Conservation (phyloP, 2,113 vertebrate species). For the Lathamus discolor region DNA sequence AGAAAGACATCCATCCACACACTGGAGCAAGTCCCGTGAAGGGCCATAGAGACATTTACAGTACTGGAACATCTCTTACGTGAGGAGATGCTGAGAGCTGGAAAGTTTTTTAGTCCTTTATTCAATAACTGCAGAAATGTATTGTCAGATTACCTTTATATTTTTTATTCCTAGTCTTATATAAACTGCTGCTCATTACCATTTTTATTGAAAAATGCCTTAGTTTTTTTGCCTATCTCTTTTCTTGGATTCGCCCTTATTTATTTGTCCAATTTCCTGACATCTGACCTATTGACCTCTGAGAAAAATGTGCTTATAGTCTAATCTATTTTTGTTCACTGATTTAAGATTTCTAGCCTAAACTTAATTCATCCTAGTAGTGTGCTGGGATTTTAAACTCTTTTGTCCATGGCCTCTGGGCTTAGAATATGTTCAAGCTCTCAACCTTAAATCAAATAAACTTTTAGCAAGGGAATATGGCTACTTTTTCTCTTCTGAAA, state of each 20-base stretch:
- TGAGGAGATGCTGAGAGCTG: background rate
- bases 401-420: background rate
- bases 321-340: slow-evolving; percentile 46
- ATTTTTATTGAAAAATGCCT: slow-evolving; percentile 73
- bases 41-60: background rate
- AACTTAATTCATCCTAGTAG: slow-evolving; percentile 16
- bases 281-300: slow-evolving; percentile 49
- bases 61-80: background rate
- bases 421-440: slow-evolving; percentile 19
- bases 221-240: slow-evolving; percentile 48
- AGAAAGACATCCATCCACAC: background rate
- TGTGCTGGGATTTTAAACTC: slow-evolving; percentile 26
- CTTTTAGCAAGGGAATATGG: background rate
- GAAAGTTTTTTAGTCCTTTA: slow-evolving; percentile 11
- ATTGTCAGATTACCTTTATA: slow-evolving; percentile 55
- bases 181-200: slow-evolving; percentile 28
- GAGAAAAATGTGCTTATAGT: slow-evolving; percentile 49
- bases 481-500: background rate
- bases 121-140: slow-evolving; percentile 50
- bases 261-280: slow-evolving; percentile 73
- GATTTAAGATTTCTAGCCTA: background rate
- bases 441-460: slow-evolving; percentile 10
- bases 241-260: slow-evolving; percentile 12
- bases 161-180: slow-evolving; percentile 58
- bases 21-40: background rate